phyloP scores from a whole-genome alignment of 2,113 vertebrate genomes.

The Lanius collurio region DNA sequence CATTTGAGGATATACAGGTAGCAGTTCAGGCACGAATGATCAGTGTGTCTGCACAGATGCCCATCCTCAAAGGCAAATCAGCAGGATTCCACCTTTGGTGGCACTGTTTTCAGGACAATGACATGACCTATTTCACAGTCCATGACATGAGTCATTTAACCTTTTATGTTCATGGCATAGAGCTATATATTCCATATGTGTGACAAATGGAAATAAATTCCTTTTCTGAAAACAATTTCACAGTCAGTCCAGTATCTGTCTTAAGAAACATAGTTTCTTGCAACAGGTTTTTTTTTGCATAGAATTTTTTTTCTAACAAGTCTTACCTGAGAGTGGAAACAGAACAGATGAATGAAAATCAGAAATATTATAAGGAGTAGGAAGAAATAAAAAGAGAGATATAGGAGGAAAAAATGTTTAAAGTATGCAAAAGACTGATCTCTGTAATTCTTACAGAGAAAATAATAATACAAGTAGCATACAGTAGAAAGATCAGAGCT shows the following conservation, averaged over 20 bases:
- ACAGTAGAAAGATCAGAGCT: background rate
- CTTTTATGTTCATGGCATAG: background rate
- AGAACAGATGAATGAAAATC: background rate
- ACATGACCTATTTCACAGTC: background rate
- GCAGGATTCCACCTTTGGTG: background rate
- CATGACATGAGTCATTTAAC: background rate
- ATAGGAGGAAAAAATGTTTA: background rate
- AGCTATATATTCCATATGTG: background rate
- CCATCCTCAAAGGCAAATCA: background rate
- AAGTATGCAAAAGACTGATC: background rate
- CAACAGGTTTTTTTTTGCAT: background rate
- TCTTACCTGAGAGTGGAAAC: background rate
- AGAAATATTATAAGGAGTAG: background rate
- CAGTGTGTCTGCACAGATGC: background rate
- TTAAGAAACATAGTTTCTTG: background rate
- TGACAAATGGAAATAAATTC: slow-evolving; percentile 30
- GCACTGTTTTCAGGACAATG: background rate
- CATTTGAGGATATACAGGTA: background rate
- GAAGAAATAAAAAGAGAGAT: background rate
- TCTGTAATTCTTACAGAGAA: background rate
- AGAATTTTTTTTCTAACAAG: background rate
- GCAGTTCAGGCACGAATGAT: background rate
- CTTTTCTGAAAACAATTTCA: slow-evolving; percentile 20
- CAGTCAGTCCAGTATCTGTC: background rate
- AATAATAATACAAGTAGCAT: background rate